Percentiles rank a stretch among this genome's conserved stretches.
Conservation (phyloP, 1,140 invertebrate genomes). For the Drosophila oshimai region DNA sequence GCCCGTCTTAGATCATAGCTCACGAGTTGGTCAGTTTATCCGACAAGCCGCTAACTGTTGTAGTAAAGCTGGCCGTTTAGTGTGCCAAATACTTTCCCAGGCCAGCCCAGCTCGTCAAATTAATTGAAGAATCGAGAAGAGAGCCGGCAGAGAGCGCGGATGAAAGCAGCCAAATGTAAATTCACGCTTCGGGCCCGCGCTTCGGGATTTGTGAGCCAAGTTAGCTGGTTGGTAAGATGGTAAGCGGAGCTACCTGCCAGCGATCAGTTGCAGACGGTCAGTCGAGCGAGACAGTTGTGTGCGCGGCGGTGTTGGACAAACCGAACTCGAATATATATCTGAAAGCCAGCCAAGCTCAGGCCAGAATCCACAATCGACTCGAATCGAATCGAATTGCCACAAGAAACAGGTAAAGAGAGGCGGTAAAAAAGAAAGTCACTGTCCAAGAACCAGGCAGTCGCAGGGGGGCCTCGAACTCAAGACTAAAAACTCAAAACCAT, state of each 20-base stretch:
- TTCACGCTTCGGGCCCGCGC: slow-evolving; percentile 32
- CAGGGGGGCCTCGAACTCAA: slow-evolving; percentile 26
- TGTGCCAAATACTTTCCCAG: slow-evolving; percentile 79
- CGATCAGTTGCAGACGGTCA: slow-evolving; percentile 82
- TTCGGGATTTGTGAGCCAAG: slow-evolving; percentile 12
- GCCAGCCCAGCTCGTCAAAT: slow-evolving; percentile 53
- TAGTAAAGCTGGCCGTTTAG: slow-evolving; percentile 67
- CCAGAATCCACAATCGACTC: slow-evolving; percentile 37
- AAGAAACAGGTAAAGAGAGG: slow-evolving; percentile 49
- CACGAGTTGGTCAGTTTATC: too few relatives aligned
- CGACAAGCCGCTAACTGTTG: slow-evolving; percentile 62
- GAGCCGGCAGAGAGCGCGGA: background rate
- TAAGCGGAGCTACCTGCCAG: slow-evolving; percentile 68
- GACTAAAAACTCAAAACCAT: slow-evolving; percentile 63
- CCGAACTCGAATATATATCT: slow-evolving; percentile 42
- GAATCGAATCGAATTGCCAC: slow-evolving; percentile 24
- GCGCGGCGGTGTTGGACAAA: slow-evolving; percentile 74
- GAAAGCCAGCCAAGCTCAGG: slow-evolving; percentile 33
- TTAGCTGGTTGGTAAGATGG: slow-evolving; percentile 56
- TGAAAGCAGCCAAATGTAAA: slow-evolving; percentile 36
- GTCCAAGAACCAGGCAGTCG: slow-evolving; percentile 57
- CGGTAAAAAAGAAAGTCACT: slow-evolving; percentile 52
- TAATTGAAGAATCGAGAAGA: slow-evolving; percentile 64
- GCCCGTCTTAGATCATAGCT: slow-evolving; percentile 40
- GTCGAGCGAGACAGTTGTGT: slow-evolving; percentile 82